These are phyloP conservation scores for Ancistrus triradiatus DNA, from an alignment of 2,113 vertebrate species.

Conservation along the genomic window DNA sequence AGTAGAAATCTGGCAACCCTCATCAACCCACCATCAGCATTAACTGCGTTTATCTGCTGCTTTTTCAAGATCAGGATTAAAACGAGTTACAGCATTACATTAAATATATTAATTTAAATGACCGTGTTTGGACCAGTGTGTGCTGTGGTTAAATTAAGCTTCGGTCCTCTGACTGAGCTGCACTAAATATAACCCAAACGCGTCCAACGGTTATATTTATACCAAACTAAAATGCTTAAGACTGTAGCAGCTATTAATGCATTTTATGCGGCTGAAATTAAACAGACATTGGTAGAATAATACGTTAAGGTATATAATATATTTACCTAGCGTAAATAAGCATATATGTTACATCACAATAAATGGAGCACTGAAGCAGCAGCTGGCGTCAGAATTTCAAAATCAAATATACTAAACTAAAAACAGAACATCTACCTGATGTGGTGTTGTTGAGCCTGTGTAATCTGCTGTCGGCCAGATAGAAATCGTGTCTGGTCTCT, in stretches of 20 bases:
- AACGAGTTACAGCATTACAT: too few species aligned
- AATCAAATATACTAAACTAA: not conserved
- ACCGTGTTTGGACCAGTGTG: not conserved
- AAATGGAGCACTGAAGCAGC: too few species aligned
- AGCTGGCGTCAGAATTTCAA: not conserved
- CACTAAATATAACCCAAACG: conserved; percentile 17
- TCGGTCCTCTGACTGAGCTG: not conserved
- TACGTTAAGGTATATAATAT: too few species aligned
- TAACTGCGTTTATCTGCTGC: not conserved
- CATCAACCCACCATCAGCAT: not conserved
- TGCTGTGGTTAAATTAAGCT: conserved; percentile 1
- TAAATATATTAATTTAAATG: not conserved
- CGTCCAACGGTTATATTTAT: not conserved
- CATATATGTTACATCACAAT: not conserved
- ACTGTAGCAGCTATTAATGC: too few species aligned
- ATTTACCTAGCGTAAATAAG: too few species aligned
- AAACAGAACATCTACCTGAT: too few species aligned
- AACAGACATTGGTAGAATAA: too few species aligned
- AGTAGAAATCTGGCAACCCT: conserved; percentile 16
- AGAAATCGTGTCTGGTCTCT: not conserved
- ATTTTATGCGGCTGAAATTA: too few species aligned
- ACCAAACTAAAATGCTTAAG: not conserved
- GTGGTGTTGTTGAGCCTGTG: not conserved
- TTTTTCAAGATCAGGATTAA: too few species aligned
- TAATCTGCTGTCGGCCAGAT: not conserved